Percentiles rank a stretch among this genome's conserved stretches.
Evolutionary conservation across 2,797 vertebrate species (phyloP).

Genomic region (Spheniscus humboldti): DNA sequence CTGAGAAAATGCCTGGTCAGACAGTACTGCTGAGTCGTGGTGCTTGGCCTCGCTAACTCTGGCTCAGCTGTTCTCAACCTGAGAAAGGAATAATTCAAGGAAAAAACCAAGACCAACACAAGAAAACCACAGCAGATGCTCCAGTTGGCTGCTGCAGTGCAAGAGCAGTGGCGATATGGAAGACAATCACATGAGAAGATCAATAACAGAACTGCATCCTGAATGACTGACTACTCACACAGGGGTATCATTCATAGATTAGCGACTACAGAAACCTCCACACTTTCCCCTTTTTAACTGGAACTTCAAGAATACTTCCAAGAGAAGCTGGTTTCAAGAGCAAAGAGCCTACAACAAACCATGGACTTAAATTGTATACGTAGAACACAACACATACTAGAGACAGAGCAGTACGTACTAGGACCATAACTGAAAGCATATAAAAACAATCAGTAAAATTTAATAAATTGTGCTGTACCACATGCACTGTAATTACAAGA

Average conservation of each 20-base stretch:
- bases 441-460: not conserved
- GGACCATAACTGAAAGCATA: not conserved
- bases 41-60: not conserved
- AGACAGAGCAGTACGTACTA: not conserved
- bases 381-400: not conserved
- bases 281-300: not conserved
- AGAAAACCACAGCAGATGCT: not conserved
- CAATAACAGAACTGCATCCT: not conserved
- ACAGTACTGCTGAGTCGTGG: accelerated
- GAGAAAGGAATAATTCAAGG: not conserved
- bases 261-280: not conserved
- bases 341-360: not conserved
- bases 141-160: not conserved
- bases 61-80: not conserved
- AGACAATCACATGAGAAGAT: not conserved
- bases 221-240: not conserved
- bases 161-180: not conserved
- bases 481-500: not conserved
- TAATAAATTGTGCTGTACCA: not conserved
- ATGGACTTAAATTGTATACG: not conserved
- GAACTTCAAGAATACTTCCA: not conserved
- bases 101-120: not conserved
- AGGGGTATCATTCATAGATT: not conserved
- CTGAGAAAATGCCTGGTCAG: not conserved
- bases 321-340: not conserved